Conservation (phyloP, 1,140 invertebrate species). For the Macrotrachela quadricornifera region DNA sequence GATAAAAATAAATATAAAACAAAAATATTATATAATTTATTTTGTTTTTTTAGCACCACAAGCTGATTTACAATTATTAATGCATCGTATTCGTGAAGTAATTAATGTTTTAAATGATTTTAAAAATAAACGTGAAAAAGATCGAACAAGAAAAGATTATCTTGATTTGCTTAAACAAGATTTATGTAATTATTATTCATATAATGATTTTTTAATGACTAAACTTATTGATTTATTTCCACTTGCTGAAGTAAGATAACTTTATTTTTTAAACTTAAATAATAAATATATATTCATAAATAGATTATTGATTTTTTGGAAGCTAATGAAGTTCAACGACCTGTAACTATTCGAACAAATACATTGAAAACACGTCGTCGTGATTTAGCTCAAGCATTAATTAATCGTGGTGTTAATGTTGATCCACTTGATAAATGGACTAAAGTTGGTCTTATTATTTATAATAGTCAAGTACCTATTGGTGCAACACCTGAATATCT, state of each 20-base stretch:
- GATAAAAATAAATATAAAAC: not conserved
- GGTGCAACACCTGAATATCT: constrained; percentile 95
- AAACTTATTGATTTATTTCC: constrained; percentile 79
- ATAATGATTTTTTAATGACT: constrained; percentile 86
- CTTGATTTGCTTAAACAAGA: constrained; percentile 50
- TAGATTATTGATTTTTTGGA: constrained; percentile 64
- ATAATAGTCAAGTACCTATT: constrained; percentile 79
- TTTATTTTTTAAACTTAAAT: no score
- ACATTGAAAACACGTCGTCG: constrained; percentile 75
- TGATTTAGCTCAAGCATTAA: constrained; percentile 76
- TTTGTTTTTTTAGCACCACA: no score
- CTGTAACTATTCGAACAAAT: constrained; percentile 82
- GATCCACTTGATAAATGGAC: constrained; percentile 96
- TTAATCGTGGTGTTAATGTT: constrained; percentile 85
- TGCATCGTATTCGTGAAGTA: not conserved
- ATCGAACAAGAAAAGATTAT: constrained; percentile 48
- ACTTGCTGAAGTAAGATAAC: constrained; percentile 35
- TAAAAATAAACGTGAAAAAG: not conserved
- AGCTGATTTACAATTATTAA: not conserved
- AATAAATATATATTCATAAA: no score
- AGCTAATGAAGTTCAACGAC: constrained; percentile 80
- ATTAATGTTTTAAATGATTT: not conserved
- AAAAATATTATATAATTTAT: not conserved
- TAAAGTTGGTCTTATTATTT: constrained; percentile 87
- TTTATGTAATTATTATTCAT: constrained; percentile 81